Conservation (phyloP, 2,888 invertebrate genomes). For the Archips crataeganus region DNA sequence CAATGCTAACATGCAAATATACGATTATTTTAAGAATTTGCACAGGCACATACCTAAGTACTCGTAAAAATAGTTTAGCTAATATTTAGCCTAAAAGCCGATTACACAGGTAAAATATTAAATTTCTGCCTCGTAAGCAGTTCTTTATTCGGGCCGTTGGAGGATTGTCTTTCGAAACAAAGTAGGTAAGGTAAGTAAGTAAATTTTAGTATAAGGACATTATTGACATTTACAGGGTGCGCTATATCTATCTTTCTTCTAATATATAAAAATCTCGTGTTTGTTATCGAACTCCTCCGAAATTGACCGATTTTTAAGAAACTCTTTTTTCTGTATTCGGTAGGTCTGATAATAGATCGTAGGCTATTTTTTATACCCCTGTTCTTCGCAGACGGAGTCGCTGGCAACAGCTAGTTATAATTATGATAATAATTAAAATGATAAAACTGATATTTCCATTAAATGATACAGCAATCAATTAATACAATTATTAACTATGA, state of each 20-base stretch:
- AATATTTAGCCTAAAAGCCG: background rate
- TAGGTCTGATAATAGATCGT: no score
- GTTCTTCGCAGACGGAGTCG: no score
- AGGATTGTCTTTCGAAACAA: background rate
- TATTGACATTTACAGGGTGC: slow-evolving; percentile 31
- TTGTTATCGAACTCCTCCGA: no score
- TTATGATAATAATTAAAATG: no score
- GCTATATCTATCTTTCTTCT: background rate
- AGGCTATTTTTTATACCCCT: no score
- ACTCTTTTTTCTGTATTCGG: no score
- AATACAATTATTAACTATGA: background rate
- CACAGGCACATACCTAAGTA: no score
- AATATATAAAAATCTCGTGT: no score
- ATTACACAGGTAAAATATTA: background rate
- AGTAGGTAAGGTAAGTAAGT: background rate
- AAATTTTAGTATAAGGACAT: slow-evolving; percentile 7
- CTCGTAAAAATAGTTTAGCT: background rate
- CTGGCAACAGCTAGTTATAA: no score
- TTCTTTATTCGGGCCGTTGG: background rate
- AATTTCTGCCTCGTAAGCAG: background rate
- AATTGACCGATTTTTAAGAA: no score
- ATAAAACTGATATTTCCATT: background rate
- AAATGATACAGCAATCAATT: slow-evolving; percentile 9
- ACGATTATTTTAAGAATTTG: no score
- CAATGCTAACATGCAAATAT: no score